Evolutionary conservation across 2,888 invertebrate species (phyloP).

Genomic region (Corbicula japonica): DNA sequence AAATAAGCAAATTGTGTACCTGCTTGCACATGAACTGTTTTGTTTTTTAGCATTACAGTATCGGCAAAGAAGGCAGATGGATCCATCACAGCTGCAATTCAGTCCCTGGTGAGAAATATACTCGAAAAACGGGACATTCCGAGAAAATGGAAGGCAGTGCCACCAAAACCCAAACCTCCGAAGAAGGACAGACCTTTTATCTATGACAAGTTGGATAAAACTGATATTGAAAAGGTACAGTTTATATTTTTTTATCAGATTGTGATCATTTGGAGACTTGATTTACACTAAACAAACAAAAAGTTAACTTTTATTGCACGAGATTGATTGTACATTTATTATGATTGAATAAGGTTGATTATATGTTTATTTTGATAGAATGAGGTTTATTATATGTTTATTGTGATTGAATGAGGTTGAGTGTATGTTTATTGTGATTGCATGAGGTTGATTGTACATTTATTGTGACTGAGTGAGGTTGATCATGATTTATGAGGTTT

Average conservation of each 20-base stretch:
- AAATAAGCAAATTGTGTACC: background rate
- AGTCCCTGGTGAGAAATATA: slow-evolving; percentile 78
- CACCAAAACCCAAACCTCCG: slow-evolving; percentile 50
- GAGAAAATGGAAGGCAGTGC: slow-evolving; percentile 69
- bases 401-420: too few species aligned
- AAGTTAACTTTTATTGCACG: too few species aligned
- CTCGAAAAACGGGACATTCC: slow-evolving; percentile 74
- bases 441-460: too few species aligned
- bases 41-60: slow-evolving; percentile 76
- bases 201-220: slow-evolving; percentile 67
- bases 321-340: too few species aligned
- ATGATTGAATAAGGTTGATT: too few species aligned
- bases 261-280: too few species aligned
- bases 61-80: slow-evolving; percentile 80
- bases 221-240: slow-evolving; percentile 70
- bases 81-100: slow-evolving; percentile 77
- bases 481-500: too few species aligned
- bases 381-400: too few species aligned
- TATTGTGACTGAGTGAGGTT: too few species aligned
- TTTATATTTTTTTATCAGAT: background rate
- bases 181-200: slow-evolving; percentile 62
- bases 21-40: background rate
- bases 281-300: too few species aligned
- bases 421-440: too few species aligned
- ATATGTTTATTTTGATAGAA: too few species aligned